phyloP scores from a whole-genome alignment of 2,888 invertebrate genomes.

The Neoaliturus tenellus region DNA sequence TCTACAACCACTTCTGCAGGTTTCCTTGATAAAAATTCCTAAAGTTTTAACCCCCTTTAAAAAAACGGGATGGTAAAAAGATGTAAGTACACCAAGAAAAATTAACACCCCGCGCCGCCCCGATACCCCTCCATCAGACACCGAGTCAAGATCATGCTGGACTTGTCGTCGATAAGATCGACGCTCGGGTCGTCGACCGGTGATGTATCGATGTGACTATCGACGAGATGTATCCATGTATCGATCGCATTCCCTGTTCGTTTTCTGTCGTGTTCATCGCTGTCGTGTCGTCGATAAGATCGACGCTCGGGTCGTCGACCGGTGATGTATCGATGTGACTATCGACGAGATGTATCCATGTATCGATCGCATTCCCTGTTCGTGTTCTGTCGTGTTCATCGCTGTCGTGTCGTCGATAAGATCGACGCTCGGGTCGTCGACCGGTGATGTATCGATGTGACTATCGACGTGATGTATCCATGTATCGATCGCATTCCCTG shows the following conservation, averaged over 20 bases:
- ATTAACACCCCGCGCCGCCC: no score
- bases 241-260: not conserved
- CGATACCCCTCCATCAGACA: no score
- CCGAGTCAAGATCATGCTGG: not conserved
- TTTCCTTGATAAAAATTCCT: no score
- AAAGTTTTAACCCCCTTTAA: no score
- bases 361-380: not conserved
- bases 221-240: not conserved
- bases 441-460: constrained; percentile 20
- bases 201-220: constrained; percentile 7
- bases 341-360: not conserved
- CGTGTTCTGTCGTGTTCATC: not conserved
- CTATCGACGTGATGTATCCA: not conserved
- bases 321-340: constrained; percentile 20
- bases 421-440: constrained; percentile 4
- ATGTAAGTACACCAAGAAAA: no score
- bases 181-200: not conserved
- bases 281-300: no score
- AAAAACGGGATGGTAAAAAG: no score
- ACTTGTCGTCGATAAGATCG: constrained; percentile 12
- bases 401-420: constrained; percentile 2
- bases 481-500: not conserved
- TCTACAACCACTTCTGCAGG: no score
- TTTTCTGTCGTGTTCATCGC: not conserved
- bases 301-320: constrained; percentile 8